Evolutionary conservation across 2,888 invertebrate genomes (phyloP).

Genomic region (Standfussiana lucernea): DNA sequence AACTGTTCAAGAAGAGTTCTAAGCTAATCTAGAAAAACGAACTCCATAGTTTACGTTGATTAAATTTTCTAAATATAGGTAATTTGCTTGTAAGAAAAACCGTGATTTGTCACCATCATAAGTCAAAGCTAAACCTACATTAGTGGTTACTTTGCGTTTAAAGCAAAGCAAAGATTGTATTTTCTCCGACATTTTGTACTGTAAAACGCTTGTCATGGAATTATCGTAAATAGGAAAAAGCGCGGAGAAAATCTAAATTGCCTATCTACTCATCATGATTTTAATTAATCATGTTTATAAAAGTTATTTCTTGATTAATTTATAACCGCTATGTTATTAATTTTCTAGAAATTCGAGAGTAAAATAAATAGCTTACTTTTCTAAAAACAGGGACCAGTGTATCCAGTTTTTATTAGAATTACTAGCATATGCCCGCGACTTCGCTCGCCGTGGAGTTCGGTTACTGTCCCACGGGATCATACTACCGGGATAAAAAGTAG

Average conservation of each 20-base stretch:
- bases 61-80: slow-evolving; percentile 23
- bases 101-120: slow-evolving; percentile 9
- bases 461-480: no score
- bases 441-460: no score
- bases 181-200: slow-evolving; percentile 15
- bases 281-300: not conserved
- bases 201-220: not conserved
- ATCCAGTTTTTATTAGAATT: not conserved
- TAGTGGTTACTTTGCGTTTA: not conserved
- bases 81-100: slow-evolving; percentile 7
- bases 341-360: not conserved
- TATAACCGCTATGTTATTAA: not conserved
- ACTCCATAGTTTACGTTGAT: slow-evolving; percentile 6
- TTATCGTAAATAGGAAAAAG: slow-evolving; percentile 23
- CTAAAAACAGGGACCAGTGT: no score
- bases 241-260: slow-evolving; percentile 8
- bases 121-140: slow-evolving; percentile 25
- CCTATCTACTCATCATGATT: not conserved
- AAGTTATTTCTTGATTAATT: not conserved
- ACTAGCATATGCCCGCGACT: no score
- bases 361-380: not conserved
- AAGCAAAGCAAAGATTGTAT: slow-evolving; percentile 7
- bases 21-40: not conserved
- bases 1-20: not conserved
- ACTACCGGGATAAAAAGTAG: no score